phyloP scores from a whole-genome alignment of 2,888 invertebrate genomes.

The Trachelus iudaicus region DNA sequence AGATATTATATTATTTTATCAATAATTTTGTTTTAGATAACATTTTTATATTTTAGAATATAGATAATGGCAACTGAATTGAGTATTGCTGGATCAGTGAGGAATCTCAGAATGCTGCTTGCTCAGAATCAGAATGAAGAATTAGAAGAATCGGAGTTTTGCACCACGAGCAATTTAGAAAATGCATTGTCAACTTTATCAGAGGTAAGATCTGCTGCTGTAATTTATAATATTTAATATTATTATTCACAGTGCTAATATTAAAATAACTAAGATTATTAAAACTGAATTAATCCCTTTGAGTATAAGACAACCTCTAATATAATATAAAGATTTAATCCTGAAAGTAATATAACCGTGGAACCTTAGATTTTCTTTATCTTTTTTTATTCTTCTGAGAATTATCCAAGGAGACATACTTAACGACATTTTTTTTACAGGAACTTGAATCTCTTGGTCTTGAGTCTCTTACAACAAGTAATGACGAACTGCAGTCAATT shows the following conservation, averaged over 20 bases:
- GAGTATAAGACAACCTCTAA: not conserved
- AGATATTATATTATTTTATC: not conserved
- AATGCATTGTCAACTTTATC: conserved; percentile 38
- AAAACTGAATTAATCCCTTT: not conserved
- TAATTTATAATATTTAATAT: not conserved
- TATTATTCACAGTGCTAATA: not conserved
- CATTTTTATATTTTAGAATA: not conserved
- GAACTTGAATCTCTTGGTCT: conserved; percentile 45
- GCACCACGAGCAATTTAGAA: conserved; percentile 36
- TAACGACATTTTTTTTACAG: conserved; percentile 19
- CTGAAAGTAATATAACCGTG: not conserved
- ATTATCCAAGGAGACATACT: not conserved
- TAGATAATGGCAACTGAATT: not conserved
- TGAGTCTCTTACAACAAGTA: conserved; percentile 13
- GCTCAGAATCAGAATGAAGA: conserved; percentile 20
- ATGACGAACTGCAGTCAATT: conserved; percentile 23
- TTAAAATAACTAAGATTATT: not conserved
- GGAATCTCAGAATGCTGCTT: conserved; percentile 26
- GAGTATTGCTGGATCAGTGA: conserved; percentile 16
- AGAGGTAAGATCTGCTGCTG: conserved; percentile 29
- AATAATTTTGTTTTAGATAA: not conserved
- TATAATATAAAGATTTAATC: not conserved
- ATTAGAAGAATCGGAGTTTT: conserved; percentile 28
- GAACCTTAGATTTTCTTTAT: not conserved
- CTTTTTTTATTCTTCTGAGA: not conserved